Base-by-base conservation (phyloP, 1,140 invertebrate genomes). In the Chrysomallon squamiferum region DNA sequence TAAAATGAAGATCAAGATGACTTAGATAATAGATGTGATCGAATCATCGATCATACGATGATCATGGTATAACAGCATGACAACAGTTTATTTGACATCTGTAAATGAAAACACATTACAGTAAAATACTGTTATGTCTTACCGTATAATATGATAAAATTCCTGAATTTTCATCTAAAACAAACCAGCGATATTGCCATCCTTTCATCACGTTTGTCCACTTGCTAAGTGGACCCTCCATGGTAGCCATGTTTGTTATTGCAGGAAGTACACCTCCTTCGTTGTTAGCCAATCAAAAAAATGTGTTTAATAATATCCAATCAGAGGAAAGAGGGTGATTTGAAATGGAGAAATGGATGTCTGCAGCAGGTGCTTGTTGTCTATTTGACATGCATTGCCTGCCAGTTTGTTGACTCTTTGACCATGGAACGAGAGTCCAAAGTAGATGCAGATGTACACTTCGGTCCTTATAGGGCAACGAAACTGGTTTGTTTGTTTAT, bases 141-240 rank as follows among this genome's bases (percentile, higher is more conserved):
- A 98, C 96, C 82, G 96, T 98, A 81, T 97, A 99, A 87, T 98
- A 99, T 20, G 95, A 97, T 43, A 99, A 88, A 47, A 98, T 88
- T 20, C 95, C 96, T 67, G 94, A 93, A 87, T 93, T 94, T 84
- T 96, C 94, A 87, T 99, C 96, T 71, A 99, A 87, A 69, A 99
- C 96, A 88, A 99, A 99, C 95, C 96, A 99, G 63, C 97, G 90
- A 87, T 97, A 98, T 87, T 99, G 97, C 96, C 97, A 99, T 66
- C 97, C 97, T 87, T 99, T 97, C 90, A 99, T 96, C 74, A 99
- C 95, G 90, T 99, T 99, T 65, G 97, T 99, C 97, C 97, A 99
- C 90, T 99, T 99, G 87, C 94, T 98, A 50, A 99, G 87, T n/a
- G 95, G 95, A 71, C 97, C 97, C 89, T 99, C 96, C 92, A 98